Evolutionary conservation across 2,888 invertebrate genomes (phyloP), one percentile per base, ranked within the genome.

Genomic region (Anticlea derivata): DNA sequence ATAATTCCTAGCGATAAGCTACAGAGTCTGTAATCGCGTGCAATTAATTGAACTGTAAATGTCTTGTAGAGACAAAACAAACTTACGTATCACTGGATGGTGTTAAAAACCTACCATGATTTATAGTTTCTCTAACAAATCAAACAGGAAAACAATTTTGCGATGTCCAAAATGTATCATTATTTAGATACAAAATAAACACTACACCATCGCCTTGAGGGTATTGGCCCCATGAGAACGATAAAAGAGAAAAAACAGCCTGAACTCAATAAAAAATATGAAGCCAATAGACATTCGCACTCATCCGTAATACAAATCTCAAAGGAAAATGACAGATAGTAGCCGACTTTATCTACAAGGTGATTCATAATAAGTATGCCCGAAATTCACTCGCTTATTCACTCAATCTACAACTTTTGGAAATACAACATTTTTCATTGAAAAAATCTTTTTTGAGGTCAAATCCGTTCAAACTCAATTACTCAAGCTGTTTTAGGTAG

Each of bases 181-280:
- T 13, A 35, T 17, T 29, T n/a, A 31, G 38, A 13, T 7, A 26
- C 30, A 41, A 20, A 31, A 35, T 44, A 30, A 41, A 41, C 13
- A 12, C 8, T 40, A 12, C 17, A 20, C 30, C 43, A 30, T 26
- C 24, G 13, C 26, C 26, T 17, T 35, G 10, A 37, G 46, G 46
- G 24, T 41, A 46, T 41, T 38, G 46, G 37, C 46, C 46, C 31
- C 40, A 31, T 37, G 41, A 48, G 26, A 22, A 33, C 12, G 6
- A 53, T 33, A 17, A 23, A 49, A 26, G 20, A 31, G 30, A 5
- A 24, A 37, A 34, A 35, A 53, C 44, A 43, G 47, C 55, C 43
- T 55, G 47, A 53, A 50, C 55, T 41, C 44, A 50, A 61, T 49
- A 55, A 61, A 44, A 58, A 52, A 31, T 58, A 55, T 59, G 52